Evolutionary conservation across 1,140 invertebrate genomes (phyloP), one percentile per base, ranked within the genome.

Genomic region (Procambarus virginalis): DNA sequence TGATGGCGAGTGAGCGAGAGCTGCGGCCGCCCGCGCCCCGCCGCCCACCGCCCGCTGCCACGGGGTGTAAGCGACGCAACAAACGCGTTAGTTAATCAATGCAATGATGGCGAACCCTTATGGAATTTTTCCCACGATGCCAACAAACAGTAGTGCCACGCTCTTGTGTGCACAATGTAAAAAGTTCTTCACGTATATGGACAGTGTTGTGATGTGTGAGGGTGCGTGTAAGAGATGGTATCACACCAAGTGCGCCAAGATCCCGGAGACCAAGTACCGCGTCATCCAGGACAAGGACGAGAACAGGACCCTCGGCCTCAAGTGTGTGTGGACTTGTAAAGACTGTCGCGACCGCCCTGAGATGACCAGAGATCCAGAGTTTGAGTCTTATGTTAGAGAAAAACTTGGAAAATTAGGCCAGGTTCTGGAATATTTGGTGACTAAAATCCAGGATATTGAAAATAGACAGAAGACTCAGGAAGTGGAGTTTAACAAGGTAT

Each of bases 91-190:
- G 88, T 84, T 55, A 84, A 89, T 84, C 82, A 89, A 89, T 84
- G 81, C 88, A 89, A 89, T 89, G 88, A 89, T 89, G 88, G 88
- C 88, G 88, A 89, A 83, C 48, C 88, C 88, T 78, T 89, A 89
- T 77, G 88, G 88, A 12, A 84, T 89, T 77, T 89, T 89, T 68
- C 88, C 88, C 34, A 89, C 81, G 46, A 79, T 89, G 88, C 81
- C 88, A 17, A 78, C 88, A 49, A 89, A 89, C 46, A 89, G 81
- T 51, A 84, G 81, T 78, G 82, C 88, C 81, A 89, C 88, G 60
- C 75, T 89, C 8, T 34, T 89, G 75, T 89, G 88, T 89, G 81
- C 82, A 45, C 88, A 89, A 77, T 89, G 87, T 75, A 89, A 89
- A 58, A 89, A 89, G 75, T 89, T 89, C 58, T 89, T 89, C 73